phyloP scores from a whole-genome alignment of 2,113 vertebrate genomes.

The Aplodontia rufa region DNA sequence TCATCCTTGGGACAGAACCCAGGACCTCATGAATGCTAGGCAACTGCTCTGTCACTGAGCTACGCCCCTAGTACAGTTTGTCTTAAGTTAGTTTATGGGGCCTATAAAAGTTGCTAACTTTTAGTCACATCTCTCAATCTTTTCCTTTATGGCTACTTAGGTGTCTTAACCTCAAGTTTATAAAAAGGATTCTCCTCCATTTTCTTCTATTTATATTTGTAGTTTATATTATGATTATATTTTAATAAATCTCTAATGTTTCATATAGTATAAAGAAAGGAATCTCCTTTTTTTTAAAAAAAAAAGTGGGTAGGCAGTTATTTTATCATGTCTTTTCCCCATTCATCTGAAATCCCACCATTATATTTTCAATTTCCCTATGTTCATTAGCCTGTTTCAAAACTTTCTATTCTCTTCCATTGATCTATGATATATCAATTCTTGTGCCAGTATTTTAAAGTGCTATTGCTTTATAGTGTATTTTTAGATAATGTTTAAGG shows the following conservation, averaged over 20 bases:
- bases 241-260: background rate
- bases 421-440: background rate
- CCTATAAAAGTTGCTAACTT: background rate
- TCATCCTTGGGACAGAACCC: background rate
- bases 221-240: constrained; percentile 26
- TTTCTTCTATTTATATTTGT: constrained; percentile 7
- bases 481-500: background rate
- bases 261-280: background rate
- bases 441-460: constrained; percentile 7
- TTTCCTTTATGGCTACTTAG: constrained; percentile 16
- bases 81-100: background rate
- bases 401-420: background rate
- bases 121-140: background rate
- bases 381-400: background rate
- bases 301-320: background rate
- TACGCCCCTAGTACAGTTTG: background rate
- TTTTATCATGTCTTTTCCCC: background rate
- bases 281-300: background rate
- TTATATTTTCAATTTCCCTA: constrained; percentile 2
- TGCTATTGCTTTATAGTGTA: background rate
- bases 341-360: background rate
- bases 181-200: background rate
- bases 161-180: background rate
- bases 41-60: background rate
- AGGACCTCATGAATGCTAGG: background rate